These are phyloP conservation scores for Phthorimaea operculella DNA, from an alignment of 1,140 invertebrate species.

Conservation along the genomic window DNA sequence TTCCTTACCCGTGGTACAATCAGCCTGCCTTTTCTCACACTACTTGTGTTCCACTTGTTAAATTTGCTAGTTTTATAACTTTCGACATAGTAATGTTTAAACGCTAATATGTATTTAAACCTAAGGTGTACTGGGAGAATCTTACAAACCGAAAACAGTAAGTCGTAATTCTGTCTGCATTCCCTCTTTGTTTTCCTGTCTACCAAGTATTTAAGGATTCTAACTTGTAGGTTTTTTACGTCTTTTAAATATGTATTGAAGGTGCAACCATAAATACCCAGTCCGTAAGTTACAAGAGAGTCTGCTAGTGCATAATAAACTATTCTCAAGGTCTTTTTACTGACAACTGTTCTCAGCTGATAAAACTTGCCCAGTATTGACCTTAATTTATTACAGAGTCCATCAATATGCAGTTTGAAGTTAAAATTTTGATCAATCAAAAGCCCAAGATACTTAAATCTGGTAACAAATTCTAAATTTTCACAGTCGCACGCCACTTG, in stretches of 20 bases:
- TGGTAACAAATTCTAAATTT: not conserved
- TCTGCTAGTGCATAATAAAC: not conserved
- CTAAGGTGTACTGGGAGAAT: not conserved
- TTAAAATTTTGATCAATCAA: slow-evolving; percentile 6
- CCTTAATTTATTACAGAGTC: not conserved
- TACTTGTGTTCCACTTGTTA: not conserved
- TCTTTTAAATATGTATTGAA: not conserved
- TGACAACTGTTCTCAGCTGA: not conserved
- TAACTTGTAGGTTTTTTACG: not conserved
- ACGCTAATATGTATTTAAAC: not conserved
- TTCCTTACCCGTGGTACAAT: not conserved
- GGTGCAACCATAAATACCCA: not conserved
- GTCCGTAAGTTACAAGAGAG: not conserved
- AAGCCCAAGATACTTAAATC: slow-evolving; percentile 6
- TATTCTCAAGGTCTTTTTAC: not conserved
- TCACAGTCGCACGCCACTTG: not conserved
- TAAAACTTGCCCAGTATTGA: slow-evolving; percentile 5
- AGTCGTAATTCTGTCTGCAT: not conserved
- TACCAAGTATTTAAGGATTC: not conserved
- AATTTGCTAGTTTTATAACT: not conserved
- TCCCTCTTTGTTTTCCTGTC: not conserved
- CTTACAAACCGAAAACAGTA: not conserved
- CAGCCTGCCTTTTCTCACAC: not conserved
- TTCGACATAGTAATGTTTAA: not conserved
- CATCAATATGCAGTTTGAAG: slow-evolving; percentile 5